Conservation (phyloP, 2,113 vertebrate species). For the Trachemys scripta region DNA sequence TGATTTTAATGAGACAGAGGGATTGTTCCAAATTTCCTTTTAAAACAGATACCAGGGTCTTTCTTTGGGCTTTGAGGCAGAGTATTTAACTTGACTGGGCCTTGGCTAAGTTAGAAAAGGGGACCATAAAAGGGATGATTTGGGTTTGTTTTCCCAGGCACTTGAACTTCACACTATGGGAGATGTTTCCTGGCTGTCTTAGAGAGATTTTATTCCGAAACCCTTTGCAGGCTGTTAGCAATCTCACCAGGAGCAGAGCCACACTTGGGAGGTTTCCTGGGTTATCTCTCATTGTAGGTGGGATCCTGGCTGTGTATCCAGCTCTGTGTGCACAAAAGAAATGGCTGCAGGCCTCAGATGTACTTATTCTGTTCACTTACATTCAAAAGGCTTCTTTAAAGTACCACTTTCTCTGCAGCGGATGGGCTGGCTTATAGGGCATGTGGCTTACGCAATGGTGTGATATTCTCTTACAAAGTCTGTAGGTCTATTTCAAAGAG, state of each 20-base stretch:
- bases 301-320: fast-evolving
- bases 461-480: slow-evolving; percentile 39
- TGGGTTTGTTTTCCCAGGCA: neutral
- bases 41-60: neutral
- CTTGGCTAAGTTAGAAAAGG: neutral
- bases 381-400: slow-evolving; percentile 37
- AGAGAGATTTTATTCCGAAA: neutral
- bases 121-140: neutral
- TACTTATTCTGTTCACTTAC: fast-evolving
- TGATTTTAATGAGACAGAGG: neutral
- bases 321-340: neutral
- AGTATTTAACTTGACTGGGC: neutral
- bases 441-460: neutral
- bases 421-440: neutral
- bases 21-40: neutral
- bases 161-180: fast-evolving
- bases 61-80: neutral
- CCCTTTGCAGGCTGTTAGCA: neutral
- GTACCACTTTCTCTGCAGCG: neutral
- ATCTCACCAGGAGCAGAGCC: neutral
- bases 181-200: neutral
- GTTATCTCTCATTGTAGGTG: neutral
- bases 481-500: slow-evolving; percentile 29
- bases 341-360: neutral
- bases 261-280: neutral